Base-by-base conservation (phyloP, 1,140 invertebrate genomes). In the Gryon sp. region DNA sequence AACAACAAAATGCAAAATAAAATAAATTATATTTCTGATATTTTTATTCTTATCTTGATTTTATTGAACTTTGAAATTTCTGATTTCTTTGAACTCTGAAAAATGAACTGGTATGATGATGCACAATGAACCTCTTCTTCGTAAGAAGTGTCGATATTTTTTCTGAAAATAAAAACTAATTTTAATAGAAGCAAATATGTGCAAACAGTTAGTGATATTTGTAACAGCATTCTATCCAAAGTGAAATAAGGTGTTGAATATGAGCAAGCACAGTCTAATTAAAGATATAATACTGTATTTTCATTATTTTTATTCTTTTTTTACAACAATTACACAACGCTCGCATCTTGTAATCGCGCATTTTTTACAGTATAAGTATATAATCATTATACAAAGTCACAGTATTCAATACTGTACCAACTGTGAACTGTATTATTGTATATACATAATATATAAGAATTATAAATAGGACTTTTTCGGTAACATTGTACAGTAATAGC, bases 271-370 rank as follows among this genome's bases (percentile, higher is more conserved):
- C 43, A 36, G n/a, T 48, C 45, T 12, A 1, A 1, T 60, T 60
- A 70, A 60, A 70, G 24, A 70, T 45, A 52, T 60, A 70, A 70
- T 70, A 70, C 66, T 70, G 66, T 59, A 68, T 40, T 34, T 34
- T 2, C 8, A 28, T n/a, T 50, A 43, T 55, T 66, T 53, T 43
- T 11, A 22, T 15, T 46, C 16, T 16, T 41, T 70, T 55, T 72
- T 55, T 72, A 63, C 40, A 72, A 72, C 30, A 63, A 9, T 70
- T 70, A 72, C 55, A 20, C 53, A 62, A 72, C 32, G 11, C 19
- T 48, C 30, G 36, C 20, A 57, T 26, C 26, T 59, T 9, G n/a
- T 53, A 57, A 20, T 59, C 36, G 9, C 53, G 12, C 38, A 38
- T 72, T 72, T n/a, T 72, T 72, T 60, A 72, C 66, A 72, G 5